A percentile compares a stretch with the other conserved stretches of the same genome.
Evolutionary conservation across 2,888 invertebrate genomes (phyloP).

Genomic region (Macropis europaea): DNA sequence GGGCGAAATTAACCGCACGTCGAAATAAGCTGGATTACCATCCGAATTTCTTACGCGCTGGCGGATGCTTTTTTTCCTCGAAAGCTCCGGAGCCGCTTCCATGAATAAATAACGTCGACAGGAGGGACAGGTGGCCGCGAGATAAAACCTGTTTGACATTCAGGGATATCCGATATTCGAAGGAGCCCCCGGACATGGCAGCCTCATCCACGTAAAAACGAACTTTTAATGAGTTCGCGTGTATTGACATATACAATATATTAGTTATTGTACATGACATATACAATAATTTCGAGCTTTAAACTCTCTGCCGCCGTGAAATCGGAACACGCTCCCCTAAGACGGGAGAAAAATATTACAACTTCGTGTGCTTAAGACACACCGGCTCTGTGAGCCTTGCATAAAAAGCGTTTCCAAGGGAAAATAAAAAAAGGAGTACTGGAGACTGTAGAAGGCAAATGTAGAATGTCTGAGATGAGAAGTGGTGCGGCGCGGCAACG

Average conservation of each 20-base stretch:
- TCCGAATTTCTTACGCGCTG: neutral
- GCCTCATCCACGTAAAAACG: conserved; percentile 36
- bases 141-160: conserved; percentile 23
- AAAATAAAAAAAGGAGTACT: neutral
- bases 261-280: too few species aligned
- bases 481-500: neutral
- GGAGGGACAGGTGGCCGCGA: neutral
- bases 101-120: neutral
- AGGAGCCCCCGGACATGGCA: conserved; percentile 43
- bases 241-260: too few species aligned
- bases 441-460: neutral
- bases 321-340: conserved; percentile 26
- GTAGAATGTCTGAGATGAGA: neutral
- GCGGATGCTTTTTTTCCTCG: neutral
- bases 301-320: conserved; percentile 36
- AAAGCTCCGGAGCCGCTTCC: neutral
- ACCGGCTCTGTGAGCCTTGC: too few species aligned
- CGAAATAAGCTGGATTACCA: conserved; percentile 3
- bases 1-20: conserved; percentile 13
- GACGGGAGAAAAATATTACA: conserved; percentile 3
- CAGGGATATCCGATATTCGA: conserved; percentile 24
- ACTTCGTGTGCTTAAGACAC: neutral
- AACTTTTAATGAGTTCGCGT: conserved; percentile 55
- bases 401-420: too few species aligned
- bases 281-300: conserved; percentile 46